phyloP scores from a whole-genome alignment of 2,113 vertebrate genomes.

The Odontesthes bonariensis region DNA sequence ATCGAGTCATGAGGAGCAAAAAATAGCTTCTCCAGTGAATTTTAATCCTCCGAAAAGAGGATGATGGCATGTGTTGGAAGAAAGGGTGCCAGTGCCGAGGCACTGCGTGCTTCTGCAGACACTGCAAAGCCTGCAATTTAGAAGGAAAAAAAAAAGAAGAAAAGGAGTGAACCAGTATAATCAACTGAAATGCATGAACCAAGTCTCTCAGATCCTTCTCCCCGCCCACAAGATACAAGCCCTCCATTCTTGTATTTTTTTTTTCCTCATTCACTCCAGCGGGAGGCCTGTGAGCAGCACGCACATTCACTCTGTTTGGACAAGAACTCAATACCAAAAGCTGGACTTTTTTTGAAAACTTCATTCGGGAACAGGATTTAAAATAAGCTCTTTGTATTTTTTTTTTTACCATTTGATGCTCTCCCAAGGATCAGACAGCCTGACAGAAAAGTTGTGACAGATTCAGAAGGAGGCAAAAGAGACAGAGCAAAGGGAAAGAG shows the following conservation, averaged over 20 bases:
- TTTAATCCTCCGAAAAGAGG: slow-evolving; percentile 8
- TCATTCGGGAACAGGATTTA: slow-evolving; percentile 43
- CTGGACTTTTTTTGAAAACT: slow-evolving; percentile 12
- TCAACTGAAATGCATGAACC: slow-evolving; percentile 48
- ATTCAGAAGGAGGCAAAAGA: slow-evolving; percentile 41
- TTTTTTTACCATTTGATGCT: slow-evolving; percentile 40
- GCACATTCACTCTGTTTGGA: slow-evolving; percentile 54
- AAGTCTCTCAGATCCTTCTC: slow-evolving; percentile 42
- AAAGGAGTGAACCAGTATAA: slow-evolving; percentile 24
- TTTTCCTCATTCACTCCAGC: slow-evolving; percentile 62
- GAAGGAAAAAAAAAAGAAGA: neutral
- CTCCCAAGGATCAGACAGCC: slow-evolving; percentile 34
- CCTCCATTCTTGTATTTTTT: slow-evolving; percentile 61
- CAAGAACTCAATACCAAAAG: slow-evolving; percentile 42
- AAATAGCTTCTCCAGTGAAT: slow-evolving; percentile 7
- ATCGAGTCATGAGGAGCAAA: neutral
- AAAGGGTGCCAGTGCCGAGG: slow-evolving; percentile 17
- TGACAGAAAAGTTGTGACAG: slow-evolving; percentile 55
- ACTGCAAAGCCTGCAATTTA: slow-evolving; percentile 35
- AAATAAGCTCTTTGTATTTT: slow-evolving; percentile 39
- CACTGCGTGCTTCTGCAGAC: neutral
- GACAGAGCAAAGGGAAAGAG: slow-evolving; percentile 13
- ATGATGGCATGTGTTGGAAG: slow-evolving; percentile 1
- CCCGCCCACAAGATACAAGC: slow-evolving; percentile 72
- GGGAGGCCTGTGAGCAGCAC: slow-evolving; percentile 47